Percentiles rank a stretch among this genome's conserved stretches.
phyloP scores from a whole-genome alignment of 1,140 invertebrate genomes.

The Pentalonia nigronervosa region DNA sequence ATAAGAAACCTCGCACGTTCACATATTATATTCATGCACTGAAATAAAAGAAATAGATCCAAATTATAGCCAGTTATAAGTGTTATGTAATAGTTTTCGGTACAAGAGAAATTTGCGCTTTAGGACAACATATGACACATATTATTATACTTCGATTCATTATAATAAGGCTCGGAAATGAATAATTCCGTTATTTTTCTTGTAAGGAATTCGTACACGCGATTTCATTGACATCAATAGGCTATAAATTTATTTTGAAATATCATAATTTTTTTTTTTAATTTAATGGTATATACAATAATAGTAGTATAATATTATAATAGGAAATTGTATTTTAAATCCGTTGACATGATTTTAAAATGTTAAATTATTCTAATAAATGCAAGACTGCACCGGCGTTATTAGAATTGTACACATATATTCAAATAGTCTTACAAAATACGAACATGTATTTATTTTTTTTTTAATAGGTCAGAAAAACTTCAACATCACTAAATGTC shows the following conservation, averaged over 20 bases:
- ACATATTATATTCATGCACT: not conserved
- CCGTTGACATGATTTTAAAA: too few species aligned
- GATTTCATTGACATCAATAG: not conserved
- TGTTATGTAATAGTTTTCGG: not conserved
- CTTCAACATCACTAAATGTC: not conserved
- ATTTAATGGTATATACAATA: too few species aligned
- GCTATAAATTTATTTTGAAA: not conserved
- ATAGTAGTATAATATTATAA: too few species aligned
- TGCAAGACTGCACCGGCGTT: not conserved
- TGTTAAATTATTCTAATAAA: too few species aligned
- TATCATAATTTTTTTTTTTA: not conserved
- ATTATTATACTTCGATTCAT: not conserved
- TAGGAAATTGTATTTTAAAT: too few species aligned
- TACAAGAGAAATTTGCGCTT: not conserved
- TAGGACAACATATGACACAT: not conserved
- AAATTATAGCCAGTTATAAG: not conserved
- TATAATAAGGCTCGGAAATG: not conserved
- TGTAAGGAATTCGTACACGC: not conserved
- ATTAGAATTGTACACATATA: not conserved
- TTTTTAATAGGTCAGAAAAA: not conserved
- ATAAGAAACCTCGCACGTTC: not conserved
- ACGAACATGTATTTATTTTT: not conserved
- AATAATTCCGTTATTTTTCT: not conserved
- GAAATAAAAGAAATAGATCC: not conserved
- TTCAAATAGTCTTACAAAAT: not conserved